These are phyloP conservation scores for Ecdyonurus torrentis DNA, from an alignment of 2,888 invertebrate genomes.

Conservation along the genomic window DNA sequence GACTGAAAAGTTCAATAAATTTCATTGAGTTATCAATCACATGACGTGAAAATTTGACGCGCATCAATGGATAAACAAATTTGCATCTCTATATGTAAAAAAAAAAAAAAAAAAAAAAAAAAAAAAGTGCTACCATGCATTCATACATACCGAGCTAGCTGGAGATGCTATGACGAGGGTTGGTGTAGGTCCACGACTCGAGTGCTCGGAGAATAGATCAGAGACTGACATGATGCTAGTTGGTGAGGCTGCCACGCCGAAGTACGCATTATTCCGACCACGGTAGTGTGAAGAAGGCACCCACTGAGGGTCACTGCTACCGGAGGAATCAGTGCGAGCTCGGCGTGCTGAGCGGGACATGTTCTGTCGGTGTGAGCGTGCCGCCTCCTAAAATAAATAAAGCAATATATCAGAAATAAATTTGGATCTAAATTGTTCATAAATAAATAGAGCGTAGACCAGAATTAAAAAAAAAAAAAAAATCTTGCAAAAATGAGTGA, in stretches of 20 bases:
- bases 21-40: too few species aligned
- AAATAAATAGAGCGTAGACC: background rate
- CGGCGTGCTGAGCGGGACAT: too few species aligned
- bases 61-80: too few species aligned
- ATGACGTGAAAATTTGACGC: too few species aligned
- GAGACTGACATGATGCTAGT: background rate
- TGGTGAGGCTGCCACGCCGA: background rate
- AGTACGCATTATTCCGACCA: background rate
- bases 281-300: background rate
- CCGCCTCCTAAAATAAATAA: background rate
- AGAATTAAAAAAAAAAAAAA: background rate
- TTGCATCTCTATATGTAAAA: too few species aligned
- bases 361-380: too few species aligned
- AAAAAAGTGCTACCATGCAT: too few species aligned
- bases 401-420: background rate
- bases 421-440: background rate
- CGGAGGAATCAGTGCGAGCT: background rate
- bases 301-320: background rate
- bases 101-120: too few species aligned
- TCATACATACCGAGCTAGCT: too few species aligned
- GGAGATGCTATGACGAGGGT: background rate
- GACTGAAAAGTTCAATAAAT: too few species aligned
- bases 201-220: background rate
- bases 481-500: background rate
- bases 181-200: background rate